These are phyloP conservation scores for Protaetia brevitarsis DNA, from an alignment of 1,140 invertebrate species.

Conservation along the genomic window DNA sequence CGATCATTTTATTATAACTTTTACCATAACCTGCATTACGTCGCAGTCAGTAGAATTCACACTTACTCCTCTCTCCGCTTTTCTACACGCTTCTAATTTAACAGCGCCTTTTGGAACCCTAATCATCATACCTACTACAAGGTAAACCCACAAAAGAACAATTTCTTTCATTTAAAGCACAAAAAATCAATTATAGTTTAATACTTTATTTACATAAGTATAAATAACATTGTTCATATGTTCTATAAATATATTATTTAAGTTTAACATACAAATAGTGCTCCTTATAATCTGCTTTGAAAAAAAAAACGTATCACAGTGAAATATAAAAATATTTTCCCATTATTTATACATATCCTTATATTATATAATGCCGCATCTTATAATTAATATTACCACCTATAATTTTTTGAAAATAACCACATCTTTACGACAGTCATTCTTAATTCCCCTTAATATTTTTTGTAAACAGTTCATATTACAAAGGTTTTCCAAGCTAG, in stretches of 20 bases:
- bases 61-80: no score
- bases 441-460: neutral
- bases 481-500: no score
- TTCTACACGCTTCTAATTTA: no score
- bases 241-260: constrained; percentile 11
- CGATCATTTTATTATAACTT: no score
- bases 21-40: no score
- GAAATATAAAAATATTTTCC: constrained; percentile 16
- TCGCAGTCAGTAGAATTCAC: no score
- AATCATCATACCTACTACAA: no score
- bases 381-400: neutral
- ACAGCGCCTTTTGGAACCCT: no score
- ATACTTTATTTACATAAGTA: constrained; percentile 5
- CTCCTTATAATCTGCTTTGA: neutral
- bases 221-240: constrained; percentile 3
- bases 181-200: neutral
- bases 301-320: constrained; percentile 10
- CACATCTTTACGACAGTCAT: neutral
- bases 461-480: neutral
- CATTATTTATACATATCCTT: neutral
- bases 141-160: no score
- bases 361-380: no score
- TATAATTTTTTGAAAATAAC: constrained; percentile 1
- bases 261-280: constrained; percentile 13
- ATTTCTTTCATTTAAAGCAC: neutral